Conservation (phyloP, 2,113 vertebrate genomes). For the Epinephelus moara region DNA sequence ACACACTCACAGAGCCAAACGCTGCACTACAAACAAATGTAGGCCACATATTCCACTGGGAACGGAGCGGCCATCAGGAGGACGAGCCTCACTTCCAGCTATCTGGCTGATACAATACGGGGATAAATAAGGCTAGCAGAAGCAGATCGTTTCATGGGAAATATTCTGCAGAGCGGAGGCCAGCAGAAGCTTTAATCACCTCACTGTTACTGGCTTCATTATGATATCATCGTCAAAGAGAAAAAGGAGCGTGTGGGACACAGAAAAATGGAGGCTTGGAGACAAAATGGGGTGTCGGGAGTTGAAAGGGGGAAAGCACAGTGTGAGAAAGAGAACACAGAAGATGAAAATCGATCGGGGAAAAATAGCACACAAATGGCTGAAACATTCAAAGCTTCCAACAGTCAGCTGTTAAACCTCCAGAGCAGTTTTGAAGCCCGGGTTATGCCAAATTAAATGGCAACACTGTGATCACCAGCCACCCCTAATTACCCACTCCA, state of each 20-base stretch:
- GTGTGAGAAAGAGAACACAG: constrained; percentile 1
- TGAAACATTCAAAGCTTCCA: constrained; percentile 1
- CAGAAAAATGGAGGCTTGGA: constrained; percentile 24
- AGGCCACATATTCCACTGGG: constrained; percentile 81
- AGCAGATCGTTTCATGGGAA: constrained; percentile 40
- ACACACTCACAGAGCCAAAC: constrained; percentile 21
- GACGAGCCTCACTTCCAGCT: constrained; percentile 66
- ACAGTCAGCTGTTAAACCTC: constrained; percentile 18
- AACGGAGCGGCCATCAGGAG: constrained; percentile 63
- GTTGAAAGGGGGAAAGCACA: constrained; percentile 23
- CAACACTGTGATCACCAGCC: constrained; percentile 31
- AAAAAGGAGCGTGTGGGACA: constrained; percentile 9
- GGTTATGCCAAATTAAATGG: neutral
- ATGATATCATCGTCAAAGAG: constrained; percentile 45
- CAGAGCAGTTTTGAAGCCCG: constrained; percentile 4
- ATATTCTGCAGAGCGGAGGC: constrained; percentile 33
- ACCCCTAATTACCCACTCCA: constrained; percentile 45
- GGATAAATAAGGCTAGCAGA: constrained; percentile 55
- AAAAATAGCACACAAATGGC: constrained; percentile 19
- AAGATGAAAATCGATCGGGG: neutral
- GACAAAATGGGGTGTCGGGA: constrained; percentile 14
- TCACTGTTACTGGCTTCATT: constrained; percentile 56
- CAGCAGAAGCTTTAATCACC: constrained; percentile 67
- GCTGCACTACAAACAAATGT: constrained; percentile 78
- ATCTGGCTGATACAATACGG: constrained; percentile 57